phyloP scores from a whole-genome alignment of 2,888 invertebrate genomes.

The Clepsis dumicolana region DNA sequence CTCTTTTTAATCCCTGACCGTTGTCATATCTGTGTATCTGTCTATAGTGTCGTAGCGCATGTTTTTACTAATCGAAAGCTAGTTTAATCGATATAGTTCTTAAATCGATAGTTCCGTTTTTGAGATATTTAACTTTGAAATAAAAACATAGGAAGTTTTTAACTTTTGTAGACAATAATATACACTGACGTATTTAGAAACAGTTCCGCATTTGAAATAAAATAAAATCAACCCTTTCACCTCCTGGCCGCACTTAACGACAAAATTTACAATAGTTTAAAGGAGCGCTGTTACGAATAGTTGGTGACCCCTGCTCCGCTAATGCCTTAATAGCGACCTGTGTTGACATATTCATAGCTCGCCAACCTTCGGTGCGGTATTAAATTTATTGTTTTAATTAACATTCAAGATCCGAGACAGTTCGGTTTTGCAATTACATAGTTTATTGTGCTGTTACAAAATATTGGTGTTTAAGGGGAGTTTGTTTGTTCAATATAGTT shows the following conservation, averaged over 20 bases:
- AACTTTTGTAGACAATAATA: too few species aligned
- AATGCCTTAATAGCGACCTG: constrained; percentile 64
- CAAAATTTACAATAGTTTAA: constrained; percentile 74
- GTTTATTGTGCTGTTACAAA: constrained; percentile 59
- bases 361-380: constrained; percentile 42
- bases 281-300: constrained; percentile 67
- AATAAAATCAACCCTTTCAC: constrained; percentile 27
- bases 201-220: background rate
- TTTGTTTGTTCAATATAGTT: constrained; percentile 13
- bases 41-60: too few species aligned
- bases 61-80: too few species aligned
- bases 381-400: constrained; percentile 79
- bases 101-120: too few species aligned
- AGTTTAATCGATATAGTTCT: too few species aligned
- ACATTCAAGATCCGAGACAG: constrained; percentile 65
- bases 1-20: too few species aligned
- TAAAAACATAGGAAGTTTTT: too few species aligned
- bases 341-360: constrained; percentile 74
- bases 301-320: constrained; percentile 70
- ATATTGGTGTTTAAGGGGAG: constrained; percentile 38
- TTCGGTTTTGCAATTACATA: constrained; percentile 63
- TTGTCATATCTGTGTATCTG: too few species aligned
- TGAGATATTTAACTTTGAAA: too few species aligned
- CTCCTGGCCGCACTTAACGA: constrained; percentile 63
- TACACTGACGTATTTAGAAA: too few species aligned